Base-by-base conservation (phyloP, 2,113 vertebrate species). In the Astur gentilis region DNA sequence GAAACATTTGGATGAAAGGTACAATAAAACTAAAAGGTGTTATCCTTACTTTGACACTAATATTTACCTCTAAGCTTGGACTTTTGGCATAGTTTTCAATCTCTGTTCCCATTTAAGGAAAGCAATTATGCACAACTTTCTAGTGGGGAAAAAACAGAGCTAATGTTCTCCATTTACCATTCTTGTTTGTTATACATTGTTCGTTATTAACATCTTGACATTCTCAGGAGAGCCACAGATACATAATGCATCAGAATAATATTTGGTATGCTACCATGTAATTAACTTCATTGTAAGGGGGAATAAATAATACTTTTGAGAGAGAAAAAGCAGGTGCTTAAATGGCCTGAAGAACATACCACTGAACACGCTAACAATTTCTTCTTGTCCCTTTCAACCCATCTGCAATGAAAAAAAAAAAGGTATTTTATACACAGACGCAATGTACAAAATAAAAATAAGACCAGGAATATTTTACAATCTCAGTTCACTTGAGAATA, bases 41-140 rank as follows among this genome's bases (percentile, higher is more conserved):
- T 87, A 52, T 38, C 69, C 42, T 75, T 83, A 26, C 23, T 81
- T n/a, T 70, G 71, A 58, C 72, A 83, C 49, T 73, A 93, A 87
- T 65, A 90, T 77, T 92, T 90, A 66, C 50, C 31, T 89, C 64
- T 55, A 26, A 72, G 25, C 50, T 62, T 19, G 71, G 40, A 40
- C 38, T 86, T 61, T 64, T 78, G 80, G 67, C 65, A 81, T 42
- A 17, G 26, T 77, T 90, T 93, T 58, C 22, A 58, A 8, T 25
- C n/a, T 72, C 32, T 36, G 5, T 19, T 95, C 34, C 90, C 44
- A 55, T 87, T 70, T 93, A 90, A 94, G 67, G 42, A 55, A 83
- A 73, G 10, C 11, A 44, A 47, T 70, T 83, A 50, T 52, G 27
- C 17, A 66, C 64, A 78, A 12, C n/a, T 52, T 89, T 66, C 25